These are phyloP conservation scores for Adrianichthys oophorus DNA, from an alignment of 2,797 vertebrate species.

Conservation along the genomic window DNA sequence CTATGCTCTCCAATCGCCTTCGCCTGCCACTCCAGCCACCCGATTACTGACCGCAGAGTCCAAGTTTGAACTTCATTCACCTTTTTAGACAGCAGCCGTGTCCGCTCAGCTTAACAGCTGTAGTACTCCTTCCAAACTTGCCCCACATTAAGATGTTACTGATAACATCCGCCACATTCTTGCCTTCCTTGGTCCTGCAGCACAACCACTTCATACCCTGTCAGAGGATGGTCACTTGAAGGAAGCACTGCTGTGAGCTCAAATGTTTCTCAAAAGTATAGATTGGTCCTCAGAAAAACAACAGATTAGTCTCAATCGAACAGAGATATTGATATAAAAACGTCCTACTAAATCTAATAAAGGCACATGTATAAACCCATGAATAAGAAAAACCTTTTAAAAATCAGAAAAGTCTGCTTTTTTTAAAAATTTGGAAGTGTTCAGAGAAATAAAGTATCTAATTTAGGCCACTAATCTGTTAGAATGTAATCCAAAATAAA, in stretches of 20 bases:
- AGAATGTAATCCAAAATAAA: no score
- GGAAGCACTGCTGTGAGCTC: slow-evolving; percentile 9
- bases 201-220: not conserved
- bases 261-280: not conserved
- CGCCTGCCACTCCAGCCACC: slow-evolving; percentile 24
- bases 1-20: slow-evolving; percentile 26
- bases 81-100: slow-evolving; percentile 58
- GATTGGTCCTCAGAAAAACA: no score
- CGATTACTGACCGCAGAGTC: slow-evolving; percentile 56
- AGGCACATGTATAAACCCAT: no score
- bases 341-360: no score
- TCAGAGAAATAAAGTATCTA: no score
- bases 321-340: no score
- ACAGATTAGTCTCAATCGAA: no score
- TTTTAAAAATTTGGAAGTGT: no score
- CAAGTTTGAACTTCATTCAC: slow-evolving; percentile 57
- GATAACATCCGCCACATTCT: slow-evolving; percentile 33
- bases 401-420: no score
- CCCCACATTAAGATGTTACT: slow-evolving; percentile 46
- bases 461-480: no score
- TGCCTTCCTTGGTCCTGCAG: slow-evolving; percentile 18
- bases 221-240: slow-evolving; percentile 1
- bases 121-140: slow-evolving; percentile 50
- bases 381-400: no score
- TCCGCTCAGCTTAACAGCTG: slow-evolving; percentile 60